Evolutionary conservation across 1,140 invertebrate genomes (phyloP), one percentile per base, ranked within the genome.

Genomic region (Popillia japonica): DNA sequence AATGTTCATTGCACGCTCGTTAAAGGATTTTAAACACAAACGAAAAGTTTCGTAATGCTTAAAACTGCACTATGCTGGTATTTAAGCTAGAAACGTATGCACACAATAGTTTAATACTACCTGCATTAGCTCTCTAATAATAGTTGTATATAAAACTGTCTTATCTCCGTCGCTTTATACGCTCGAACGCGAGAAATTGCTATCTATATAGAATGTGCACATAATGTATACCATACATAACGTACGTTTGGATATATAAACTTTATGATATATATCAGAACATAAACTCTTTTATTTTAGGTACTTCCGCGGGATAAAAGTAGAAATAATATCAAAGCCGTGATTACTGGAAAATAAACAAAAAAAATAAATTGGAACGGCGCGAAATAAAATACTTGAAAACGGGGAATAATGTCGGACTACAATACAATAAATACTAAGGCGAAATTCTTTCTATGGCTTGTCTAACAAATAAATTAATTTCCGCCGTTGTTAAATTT

Each of bases 331-430:
- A 64, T 64, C 0, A 20, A 27, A 64, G 61, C 61, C 17, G 22
- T 64, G 61, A 64, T 64, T 27, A 64, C 23, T 64, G 61, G 0
- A 20, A 64, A 64, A 64, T 64, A 64, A 64, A 64, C 61, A n/a
- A n/a, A 64, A 64, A 64, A 64, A 64, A 64, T 64, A 64, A 64
- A 64, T 64, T 64, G 61, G 61, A 64, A 64, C 22, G 9, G 22
- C 17, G 17, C 17, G 61, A 64, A 64, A 64, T 64, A 27, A 27
- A 27, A 64, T 2, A 20, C 61, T 27, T 22, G 61, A 64, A 64
- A 22, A 6, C n/a, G 22, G 4, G n/a, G 61, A 17, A 64, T 64
- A 64, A 64, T 64, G 22, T 23, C 17, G 61, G 17, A 64, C 11
- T 48, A 48, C 44, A 48, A 48, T 48, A 48, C 44, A 14, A 48